A percentile compares a stretch with the other conserved stretches of the same genome.
Evolutionary conservation across 1,140 invertebrate species (phyloP).

Genomic region (Chironomus striatipennis): DNA sequence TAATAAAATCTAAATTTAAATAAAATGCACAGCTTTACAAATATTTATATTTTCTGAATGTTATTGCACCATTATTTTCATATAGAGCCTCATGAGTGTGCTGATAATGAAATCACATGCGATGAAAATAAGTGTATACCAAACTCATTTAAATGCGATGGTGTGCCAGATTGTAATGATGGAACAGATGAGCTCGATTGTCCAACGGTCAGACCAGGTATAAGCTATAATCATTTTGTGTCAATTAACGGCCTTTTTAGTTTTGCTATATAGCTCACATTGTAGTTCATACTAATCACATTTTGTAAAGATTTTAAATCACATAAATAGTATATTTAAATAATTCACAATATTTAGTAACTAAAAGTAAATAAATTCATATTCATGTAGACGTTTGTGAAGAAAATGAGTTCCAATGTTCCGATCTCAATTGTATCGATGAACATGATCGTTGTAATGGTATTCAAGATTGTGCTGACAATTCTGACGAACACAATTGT

Average conservation of each 20-base stretch:
- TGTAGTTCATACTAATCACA: background rate
- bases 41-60: background rate
- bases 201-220: conserved; percentile 25
- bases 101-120: conserved; percentile 39
- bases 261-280: background rate
- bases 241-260: background rate
- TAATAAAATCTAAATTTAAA: background rate
- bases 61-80: background rate
- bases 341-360: background rate
- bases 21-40: background rate
- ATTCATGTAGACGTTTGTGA: background rate
- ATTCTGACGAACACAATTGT: conserved; percentile 60
- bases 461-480: conserved; percentile 53
- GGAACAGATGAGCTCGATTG: conserved; percentile 44
- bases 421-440: conserved; percentile 55
- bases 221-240: background rate
- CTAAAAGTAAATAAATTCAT: background rate
- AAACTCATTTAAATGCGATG: conserved; percentile 38
- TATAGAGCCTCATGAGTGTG: conserved; percentile 22
- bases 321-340: too few species aligned
- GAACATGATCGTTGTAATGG: conserved; percentile 55
- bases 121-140: conserved; percentile 42
- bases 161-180: conserved; percentile 42
- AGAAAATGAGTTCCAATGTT: conserved; percentile 48
- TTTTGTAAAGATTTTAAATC: too few species aligned